Evolutionary conservation across 2,888 invertebrate genomes (phyloP).

Genomic region (Rhaphigaster nebulosa): DNA sequence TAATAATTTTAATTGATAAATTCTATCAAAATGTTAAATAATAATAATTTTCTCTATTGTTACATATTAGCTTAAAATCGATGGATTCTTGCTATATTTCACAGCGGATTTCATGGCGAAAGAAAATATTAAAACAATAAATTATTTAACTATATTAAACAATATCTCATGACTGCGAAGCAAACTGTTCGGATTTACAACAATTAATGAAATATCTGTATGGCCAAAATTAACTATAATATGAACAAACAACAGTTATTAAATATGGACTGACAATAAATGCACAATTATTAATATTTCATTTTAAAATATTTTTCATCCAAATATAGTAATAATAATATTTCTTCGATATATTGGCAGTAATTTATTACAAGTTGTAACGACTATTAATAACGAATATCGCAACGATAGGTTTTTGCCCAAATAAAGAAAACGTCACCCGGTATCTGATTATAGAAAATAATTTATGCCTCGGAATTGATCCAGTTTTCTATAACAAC

Average conservation of each 20-base stretch:
- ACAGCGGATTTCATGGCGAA: too few species aligned
- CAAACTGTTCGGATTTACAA: too few species aligned
- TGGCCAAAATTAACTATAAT: too few species aligned
- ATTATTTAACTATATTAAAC: too few species aligned
- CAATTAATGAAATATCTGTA: too few species aligned
- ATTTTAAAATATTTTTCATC: neutral
- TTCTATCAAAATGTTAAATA: neutral
- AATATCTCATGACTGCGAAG: too few species aligned
- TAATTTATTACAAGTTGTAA: neutral
- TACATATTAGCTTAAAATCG: too few species aligned
- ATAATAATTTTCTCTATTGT: too few species aligned
- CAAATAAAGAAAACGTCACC: neutral
- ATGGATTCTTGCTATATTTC: too few species aligned
- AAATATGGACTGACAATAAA: too few species aligned
- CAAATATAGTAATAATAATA: neutral
- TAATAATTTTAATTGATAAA: neutral
- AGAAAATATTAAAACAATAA: too few species aligned
- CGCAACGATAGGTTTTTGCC: neutral
- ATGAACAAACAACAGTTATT: too few species aligned
- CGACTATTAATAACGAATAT: neutral
- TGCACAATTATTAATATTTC: neutral
- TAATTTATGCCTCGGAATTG: neutral
- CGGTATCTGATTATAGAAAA: neutral
- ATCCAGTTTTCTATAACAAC: conserved; percentile 17
- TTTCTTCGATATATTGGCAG: neutral